Conservation (phyloP, 2,888 invertebrate species). For the Drosophila lutescens region DNA sequence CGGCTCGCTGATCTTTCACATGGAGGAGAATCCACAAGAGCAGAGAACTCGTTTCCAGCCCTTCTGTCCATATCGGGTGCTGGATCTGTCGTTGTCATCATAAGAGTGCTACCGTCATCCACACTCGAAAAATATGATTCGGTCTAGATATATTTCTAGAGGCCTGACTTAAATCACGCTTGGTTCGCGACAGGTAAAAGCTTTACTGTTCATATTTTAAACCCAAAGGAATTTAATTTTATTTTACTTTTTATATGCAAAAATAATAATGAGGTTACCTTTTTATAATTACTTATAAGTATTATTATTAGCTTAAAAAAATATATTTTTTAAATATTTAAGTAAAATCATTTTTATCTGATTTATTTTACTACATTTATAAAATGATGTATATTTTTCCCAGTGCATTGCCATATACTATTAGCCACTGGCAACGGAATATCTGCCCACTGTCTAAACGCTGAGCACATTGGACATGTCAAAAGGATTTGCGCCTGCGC, state of each 20-base stretch:
- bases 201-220: too few relatives aligned
- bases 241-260: too few relatives aligned
- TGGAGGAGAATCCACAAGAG: slow-evolving; percentile 12
- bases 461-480: slow-evolving; percentile 54
- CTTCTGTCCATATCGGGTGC: slow-evolving; percentile 69
- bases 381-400: not conserved
- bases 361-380: too few relatives aligned
- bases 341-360: too few relatives aligned
- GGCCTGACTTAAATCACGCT: not conserved
- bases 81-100: slow-evolving; percentile 58
- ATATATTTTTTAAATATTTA: too few relatives aligned
- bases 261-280: too few relatives aligned
- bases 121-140: slow-evolving; percentile 14
- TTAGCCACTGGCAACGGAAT: slow-evolving; percentile 22
- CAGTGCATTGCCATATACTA: slow-evolving; percentile 21
- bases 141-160: not conserved
- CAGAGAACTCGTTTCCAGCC: slow-evolving; percentile 66
- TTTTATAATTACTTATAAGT: too few relatives aligned
- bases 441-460: slow-evolving; percentile 34
- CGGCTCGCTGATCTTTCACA: slow-evolving; percentile 56
- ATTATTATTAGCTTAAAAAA: too few relatives aligned
- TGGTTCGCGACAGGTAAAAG: not conserved
- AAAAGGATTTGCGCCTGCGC: slow-evolving; percentile 64
- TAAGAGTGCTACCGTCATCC: slow-evolving; percentile 38
- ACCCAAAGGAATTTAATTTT: too few relatives aligned